A percentile compares a stretch with the other conserved stretches of the same genome.
These are phyloP conservation scores for Suricata suricatta DNA, from an alignment of 2,113 vertebrate genomes.

Conservation along the genomic window DNA sequence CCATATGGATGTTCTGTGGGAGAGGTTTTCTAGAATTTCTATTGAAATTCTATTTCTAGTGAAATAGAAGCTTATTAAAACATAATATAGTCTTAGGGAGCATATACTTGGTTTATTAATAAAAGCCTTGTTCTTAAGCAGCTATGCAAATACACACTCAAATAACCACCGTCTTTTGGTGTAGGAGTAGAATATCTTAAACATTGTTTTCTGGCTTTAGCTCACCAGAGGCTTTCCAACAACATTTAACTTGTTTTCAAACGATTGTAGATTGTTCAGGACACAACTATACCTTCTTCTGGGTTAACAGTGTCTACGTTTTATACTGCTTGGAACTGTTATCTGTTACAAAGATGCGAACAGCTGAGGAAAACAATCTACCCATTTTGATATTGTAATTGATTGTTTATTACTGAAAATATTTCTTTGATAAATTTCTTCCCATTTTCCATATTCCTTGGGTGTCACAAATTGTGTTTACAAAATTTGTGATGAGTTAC, in stretches of 20 bases:
- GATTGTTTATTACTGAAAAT: neutral
- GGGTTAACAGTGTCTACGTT: neutral
- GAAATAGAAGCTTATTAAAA: neutral
- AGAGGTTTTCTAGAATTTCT: neutral
- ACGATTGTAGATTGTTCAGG: neutral
- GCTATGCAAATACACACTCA: neutral
- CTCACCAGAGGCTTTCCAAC: neutral
- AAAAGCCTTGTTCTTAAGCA: neutral
- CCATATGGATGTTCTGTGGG: neutral
- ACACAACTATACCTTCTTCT: conserved; percentile 3
- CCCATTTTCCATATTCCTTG: neutral
- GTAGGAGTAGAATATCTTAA: neutral
- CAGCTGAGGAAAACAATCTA: neutral
- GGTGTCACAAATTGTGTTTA: neutral
- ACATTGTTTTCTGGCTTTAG: neutral
- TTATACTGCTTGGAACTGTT: conserved; percentile 32
- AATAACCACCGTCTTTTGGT: neutral
- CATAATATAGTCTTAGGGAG: neutral
- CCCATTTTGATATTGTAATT: neutral
- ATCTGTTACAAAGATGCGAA: neutral
- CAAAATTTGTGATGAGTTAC: conserved; percentile 18
- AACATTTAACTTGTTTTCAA: neutral
- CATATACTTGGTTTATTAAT: neutral
- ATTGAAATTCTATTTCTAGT: no score
- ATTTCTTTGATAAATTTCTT: conserved; percentile 7